Evolutionary conservation across 2,797 vertebrate genomes (phyloP).

Genomic region (Podarcis siculus): DNA sequence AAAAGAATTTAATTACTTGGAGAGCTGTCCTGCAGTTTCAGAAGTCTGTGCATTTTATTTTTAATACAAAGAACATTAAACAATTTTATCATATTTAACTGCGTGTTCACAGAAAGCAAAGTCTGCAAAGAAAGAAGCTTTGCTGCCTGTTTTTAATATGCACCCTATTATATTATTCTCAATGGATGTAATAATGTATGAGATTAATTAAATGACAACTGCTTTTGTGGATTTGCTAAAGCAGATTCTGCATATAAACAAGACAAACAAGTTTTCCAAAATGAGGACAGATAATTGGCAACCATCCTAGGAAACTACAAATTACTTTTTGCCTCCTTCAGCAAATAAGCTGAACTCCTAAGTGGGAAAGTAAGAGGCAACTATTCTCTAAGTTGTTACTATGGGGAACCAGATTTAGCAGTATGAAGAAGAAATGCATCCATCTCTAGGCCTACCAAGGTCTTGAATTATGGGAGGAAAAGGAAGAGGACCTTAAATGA

Average conservation of each 20-base stretch:
- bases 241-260: slow-evolving; percentile 6
- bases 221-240: background rate
- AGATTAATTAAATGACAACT: slow-evolving; percentile 9
- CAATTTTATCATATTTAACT: slow-evolving; percentile 19
- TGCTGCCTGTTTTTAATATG: slow-evolving; percentile 13
- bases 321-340: background rate
- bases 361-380: background rate
- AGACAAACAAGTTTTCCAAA: slow-evolving; percentile 8
- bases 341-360: background rate
- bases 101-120: background rate
- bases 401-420: background rate
- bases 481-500: background rate
- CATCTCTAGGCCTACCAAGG: background rate
- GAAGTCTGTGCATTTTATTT: background rate
- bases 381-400: background rate
- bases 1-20: background rate
- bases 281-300: slow-evolving; percentile 8
- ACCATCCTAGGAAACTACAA: background rate
- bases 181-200: background rate
- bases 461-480: background rate
- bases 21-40: background rate
- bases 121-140: slow-evolving; percentile 31
- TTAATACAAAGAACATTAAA: background rate
- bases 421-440: background rate
- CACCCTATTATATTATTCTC: slow-evolving; percentile 1